Evolutionary conservation across 2,797 vertebrate genomes (phyloP).

Genomic region (Cryptoprocta ferox): DNA sequence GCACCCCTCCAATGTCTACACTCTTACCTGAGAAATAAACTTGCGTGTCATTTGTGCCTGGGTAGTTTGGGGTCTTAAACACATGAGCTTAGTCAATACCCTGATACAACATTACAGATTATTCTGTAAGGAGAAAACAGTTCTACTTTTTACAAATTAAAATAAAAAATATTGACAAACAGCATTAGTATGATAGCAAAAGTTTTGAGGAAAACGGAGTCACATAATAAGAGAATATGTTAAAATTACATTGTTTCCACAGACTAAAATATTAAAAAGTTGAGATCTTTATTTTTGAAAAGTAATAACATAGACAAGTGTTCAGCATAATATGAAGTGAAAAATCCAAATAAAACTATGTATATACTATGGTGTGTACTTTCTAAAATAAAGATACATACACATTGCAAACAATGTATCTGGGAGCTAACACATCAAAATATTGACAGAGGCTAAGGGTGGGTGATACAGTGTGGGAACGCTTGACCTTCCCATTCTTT

Average conservation of each 20-base stretch:
- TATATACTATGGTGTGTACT: not conserved
- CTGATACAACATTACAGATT: not conserved
- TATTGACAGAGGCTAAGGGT: not conserved
- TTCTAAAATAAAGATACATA: not conserved
- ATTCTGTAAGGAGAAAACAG: not conserved
- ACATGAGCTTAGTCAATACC: too few species aligned
- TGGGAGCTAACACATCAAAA: not conserved
- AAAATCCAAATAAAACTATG: not conserved
- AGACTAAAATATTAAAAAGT: not conserved
- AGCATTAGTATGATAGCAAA: not conserved
- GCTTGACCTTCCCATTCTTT: not conserved
- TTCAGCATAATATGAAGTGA: not conserved
- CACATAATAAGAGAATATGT: not conserved
- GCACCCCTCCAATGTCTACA: too few species aligned
- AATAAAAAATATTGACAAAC: not conserved
- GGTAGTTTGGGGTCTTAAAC: too few species aligned
- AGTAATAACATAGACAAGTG: not conserved
- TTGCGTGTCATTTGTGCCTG: not conserved
- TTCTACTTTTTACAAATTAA: not conserved
- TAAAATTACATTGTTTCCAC: not conserved
- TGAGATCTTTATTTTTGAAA: not conserved
- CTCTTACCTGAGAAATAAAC: too few species aligned
- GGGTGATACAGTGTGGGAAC: rapidly evolving
- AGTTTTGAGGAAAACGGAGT: not conserved
- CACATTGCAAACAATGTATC: not conserved